Evolutionary conservation across 1,140 invertebrate genomes (phyloP), one percentile per base, ranked within the genome.

Genomic region (Bombus huntii): DNA sequence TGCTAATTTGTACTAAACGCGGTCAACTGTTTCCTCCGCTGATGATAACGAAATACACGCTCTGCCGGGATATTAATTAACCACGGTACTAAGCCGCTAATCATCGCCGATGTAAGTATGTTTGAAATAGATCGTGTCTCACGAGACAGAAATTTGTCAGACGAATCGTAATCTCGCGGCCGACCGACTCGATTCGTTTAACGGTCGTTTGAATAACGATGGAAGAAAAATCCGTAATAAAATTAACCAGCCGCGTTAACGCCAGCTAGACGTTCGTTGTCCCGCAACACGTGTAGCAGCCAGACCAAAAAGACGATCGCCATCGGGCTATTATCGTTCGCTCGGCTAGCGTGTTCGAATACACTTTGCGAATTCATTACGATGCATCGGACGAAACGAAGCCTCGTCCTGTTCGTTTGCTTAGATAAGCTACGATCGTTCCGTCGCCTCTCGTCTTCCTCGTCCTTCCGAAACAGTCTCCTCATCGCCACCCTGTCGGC

Each of bases 341-440:
- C 25, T 66, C 28, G 31, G 74, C 72, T 93, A 72, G 93, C 92
- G 92, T 93, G 92, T 84, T 81, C 89, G 85, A 89, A 90, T 91
- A 92, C 92, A 93, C 88, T 93, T 92, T 92, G 83, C 87, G 81
- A 88, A 88, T 91, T 89, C 90, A 78, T 92, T 93, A 93, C 90
- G 91, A 93, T 93, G 86, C 89, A 89, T 91, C 91, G 87, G 83
- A 87, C 92, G 91, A 93, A 93, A 93, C 89, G 91, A 93, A 93
- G 92, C 90, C 90, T 83, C 88, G 88, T 87, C 84, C 89, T 85
- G 92, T 93, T 92, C 91, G 92, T 93, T 93, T 92, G 92, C 92
- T 92, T 93, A 90, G 92, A 92, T 92, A 93, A 92, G 92, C 91
- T 89, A 89, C 90, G 88, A 93, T 92, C 90, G 86, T 86, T 78